Evolutionary conservation across 2,797 vertebrate genomes (phyloP), one percentile per base, ranked within the genome.

Genomic region (Hemitrygon akajei): DNA sequence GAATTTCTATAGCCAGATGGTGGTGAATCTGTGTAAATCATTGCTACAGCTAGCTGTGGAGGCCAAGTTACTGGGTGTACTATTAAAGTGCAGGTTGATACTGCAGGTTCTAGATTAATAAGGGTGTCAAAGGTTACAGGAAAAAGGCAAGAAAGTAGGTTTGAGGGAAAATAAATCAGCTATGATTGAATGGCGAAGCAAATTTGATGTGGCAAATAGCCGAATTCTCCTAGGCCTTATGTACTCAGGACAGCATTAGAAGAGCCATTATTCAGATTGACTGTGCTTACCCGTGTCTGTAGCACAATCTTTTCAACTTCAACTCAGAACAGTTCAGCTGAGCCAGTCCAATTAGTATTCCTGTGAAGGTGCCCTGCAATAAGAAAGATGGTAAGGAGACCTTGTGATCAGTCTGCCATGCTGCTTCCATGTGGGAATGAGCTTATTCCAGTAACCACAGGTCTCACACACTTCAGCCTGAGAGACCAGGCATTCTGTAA

Each of bases 311-410:
- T 95, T 98, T 98, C 94, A 99, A 96, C 95, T 99, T 99, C 94
- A 99, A 95, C 95, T 99, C 99, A 0, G 98, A 99, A 95, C 98
- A 99, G 95, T 99, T 99, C 81, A 99, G 96, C 94, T 99, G 99
- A 7, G 99, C 98, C 95, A 99, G 95, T 7, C 99, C 99, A 58
- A 99, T 99, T 94, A 99, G 96, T 95, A 99, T 99, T 12, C 99
- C 99, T 94, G 99, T 98, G 95, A 99, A 97, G 0, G 99, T 99
- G 82, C 99, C 98, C 99, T 99, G 95, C 66, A 96, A 95, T 81
- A 94, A 11, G 86, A 69, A 10, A 69, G 7, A 58, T n/a, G 60
- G 0, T 89, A 20, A 20, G n/a, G 2, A n/a, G 60, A 34, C 86
- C 69, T 37, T 34, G 63, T 89, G 60, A 69, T 89, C 86, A 37